Evolutionary conservation across 2,113 vertebrate genomes (phyloP), one percentile per base, ranked within the genome.

Genomic region (Actenoides hombroni): DNA sequence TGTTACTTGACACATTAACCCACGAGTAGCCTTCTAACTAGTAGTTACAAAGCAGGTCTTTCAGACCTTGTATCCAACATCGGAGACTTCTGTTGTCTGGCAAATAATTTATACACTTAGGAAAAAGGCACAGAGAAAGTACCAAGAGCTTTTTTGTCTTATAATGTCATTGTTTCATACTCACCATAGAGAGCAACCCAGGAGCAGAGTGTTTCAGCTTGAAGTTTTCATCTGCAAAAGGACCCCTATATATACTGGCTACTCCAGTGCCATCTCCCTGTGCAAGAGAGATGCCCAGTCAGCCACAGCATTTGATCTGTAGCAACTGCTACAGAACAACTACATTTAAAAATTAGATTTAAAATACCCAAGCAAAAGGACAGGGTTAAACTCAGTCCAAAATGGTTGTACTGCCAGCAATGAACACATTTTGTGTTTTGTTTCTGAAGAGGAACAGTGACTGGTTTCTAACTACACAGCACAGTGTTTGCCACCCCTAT

Each of bases 211-310:
- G 99, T 80, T 98, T 99, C 78, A 99, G 90, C 97, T 98, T 98
- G 95, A 99, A 99, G 98, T 99, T 99, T 96, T 99, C 99, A 97
- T 99, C 99, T 88, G 99, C 98, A 97, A 99, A 99, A 24, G 99
- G 99, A 26, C 99, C 99, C 60, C 99, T 98, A 78, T 99, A 99
- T 95, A 99, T 99, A 95, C 99, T 99, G 97, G 99, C 99, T 9
- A 99, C 98, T 35, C 99, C 99, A 19, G 99, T 99, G 67, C 99
- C 99, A 17, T 99, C 99, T 25, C 99, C 99, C 99, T 99, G 96
- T 28, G 61, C 0, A 16, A 81, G 70, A 46, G 91, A 86, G 28
- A 14, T 42, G 64, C 29, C 29, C 33, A 13, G 67, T 91, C 60
- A 92, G 79, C 46, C 37, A 29, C 63, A 44, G 57, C 37, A 9